phyloP scores from a whole-genome alignment of 2,797 vertebrate species.

The Pachyuromys duprasi region DNA sequence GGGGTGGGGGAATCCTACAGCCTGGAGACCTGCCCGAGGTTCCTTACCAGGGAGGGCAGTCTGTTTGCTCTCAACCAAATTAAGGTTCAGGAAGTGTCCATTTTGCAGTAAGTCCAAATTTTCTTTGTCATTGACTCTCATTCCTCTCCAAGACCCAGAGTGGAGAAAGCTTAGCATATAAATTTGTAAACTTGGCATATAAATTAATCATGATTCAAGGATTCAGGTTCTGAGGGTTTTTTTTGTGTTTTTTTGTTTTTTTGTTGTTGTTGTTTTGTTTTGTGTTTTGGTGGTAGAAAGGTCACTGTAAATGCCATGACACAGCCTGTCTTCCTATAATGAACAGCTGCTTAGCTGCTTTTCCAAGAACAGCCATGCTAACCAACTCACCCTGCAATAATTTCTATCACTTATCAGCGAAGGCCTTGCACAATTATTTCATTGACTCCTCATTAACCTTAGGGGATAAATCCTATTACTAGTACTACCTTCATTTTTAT shows the following conservation, averaged over 20 bases:
- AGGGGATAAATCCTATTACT: background rate
- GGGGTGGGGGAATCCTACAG: background rate
- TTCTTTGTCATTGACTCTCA: conserved; percentile 57
- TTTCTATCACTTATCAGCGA: conserved; percentile 18
- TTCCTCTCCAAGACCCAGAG: conserved; percentile 48
- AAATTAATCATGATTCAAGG: conserved; percentile 67
- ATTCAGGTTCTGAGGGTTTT: conserved; percentile 24
- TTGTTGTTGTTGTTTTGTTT: no score
- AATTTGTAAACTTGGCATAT: conserved; percentile 23
- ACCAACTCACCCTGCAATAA: conserved; percentile 32
- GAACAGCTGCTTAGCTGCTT: conserved; percentile 67
- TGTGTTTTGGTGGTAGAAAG: conserved; percentile 45
- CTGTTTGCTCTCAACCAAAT: conserved; percentile 73
- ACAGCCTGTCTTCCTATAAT: conserved; percentile 55
- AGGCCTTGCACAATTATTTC: conserved; percentile 30
- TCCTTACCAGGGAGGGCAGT: conserved; percentile 67
- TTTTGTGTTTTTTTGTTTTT: background rate
- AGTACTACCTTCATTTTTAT: background rate
- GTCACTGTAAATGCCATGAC: conserved; percentile 67
- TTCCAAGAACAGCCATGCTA: conserved; percentile 7
- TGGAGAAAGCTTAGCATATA: conserved; percentile 46
- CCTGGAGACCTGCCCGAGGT: conserved; percentile 51
- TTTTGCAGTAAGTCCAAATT: conserved; percentile 62
- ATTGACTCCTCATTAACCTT: background rate
- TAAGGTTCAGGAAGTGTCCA: conserved; percentile 58